phyloP scores from a whole-genome alignment of 2,888 invertebrate species.

The Cerastis rubricosa region DNA sequence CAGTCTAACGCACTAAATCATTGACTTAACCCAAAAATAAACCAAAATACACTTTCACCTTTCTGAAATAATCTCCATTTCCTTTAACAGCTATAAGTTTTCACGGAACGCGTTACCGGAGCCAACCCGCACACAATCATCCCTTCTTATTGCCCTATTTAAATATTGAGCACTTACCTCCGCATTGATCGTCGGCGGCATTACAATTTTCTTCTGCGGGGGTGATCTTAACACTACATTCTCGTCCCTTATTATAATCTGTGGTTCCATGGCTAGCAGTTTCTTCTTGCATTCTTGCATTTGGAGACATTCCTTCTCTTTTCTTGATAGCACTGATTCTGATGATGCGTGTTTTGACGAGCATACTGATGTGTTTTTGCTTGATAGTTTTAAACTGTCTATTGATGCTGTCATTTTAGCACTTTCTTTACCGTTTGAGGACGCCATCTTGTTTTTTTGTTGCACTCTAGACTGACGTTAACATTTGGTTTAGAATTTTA shows the following conservation, averaged over 20 bases:
- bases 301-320: conserved; percentile 86
- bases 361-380: conserved; percentile 83
- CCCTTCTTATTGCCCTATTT: conserved; percentile 60
- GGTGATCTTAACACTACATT: conserved; percentile 86
- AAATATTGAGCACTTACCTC: conserved; percentile 80
- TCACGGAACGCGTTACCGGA: conserved; percentile 15
- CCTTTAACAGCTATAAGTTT: conserved; percentile 19
- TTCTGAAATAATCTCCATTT: background rate
- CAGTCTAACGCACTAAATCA: background rate
- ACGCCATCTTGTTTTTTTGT: conserved; percentile 80
- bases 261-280: conserved; percentile 87
- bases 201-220: conserved; percentile 88
- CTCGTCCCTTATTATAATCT: conserved; percentile 88
- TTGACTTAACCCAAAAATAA: background rate
- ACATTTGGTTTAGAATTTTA: background rate
- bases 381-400: conserved; percentile 88
- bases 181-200: conserved; percentile 87
- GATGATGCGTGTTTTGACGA: conserved; percentile 88
- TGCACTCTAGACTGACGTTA: conserved; percentile 9
- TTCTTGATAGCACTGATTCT: conserved; percentile 87
- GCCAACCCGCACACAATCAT: conserved; percentile 28
- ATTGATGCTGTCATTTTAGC: conserved; percentile 86
- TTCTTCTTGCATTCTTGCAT: conserved; percentile 90
- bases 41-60: conserved; percentile 5
- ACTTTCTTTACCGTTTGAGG: conserved; percentile 86